Conservation (phyloP, 2,888 invertebrate species). For the Pristionchus maxplancki region DNA sequence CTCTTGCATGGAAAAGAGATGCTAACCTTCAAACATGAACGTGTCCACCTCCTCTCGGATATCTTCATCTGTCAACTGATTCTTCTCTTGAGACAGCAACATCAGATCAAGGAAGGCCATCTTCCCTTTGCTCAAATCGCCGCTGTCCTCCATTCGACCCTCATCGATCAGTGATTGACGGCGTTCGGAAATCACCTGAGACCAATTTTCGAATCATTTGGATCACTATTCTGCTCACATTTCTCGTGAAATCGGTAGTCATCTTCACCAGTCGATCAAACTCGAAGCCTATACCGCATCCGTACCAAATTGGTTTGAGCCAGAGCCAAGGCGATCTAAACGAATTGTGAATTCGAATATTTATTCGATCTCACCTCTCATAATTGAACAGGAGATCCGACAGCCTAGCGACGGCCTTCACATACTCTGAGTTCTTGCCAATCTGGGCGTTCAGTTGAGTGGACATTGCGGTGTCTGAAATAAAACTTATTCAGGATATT, state of each 20-base stretch:
- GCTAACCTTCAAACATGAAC: conserved; percentile 79
- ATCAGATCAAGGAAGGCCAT: conserved; percentile 79
- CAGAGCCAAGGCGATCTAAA: conserved; percentile 82
- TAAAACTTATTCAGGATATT: no score
- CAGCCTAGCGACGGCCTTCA: background rate
- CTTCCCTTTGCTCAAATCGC: conserved; percentile 48
- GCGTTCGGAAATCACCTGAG: conserved; percentile 57
- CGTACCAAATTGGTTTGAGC: conserved; percentile 81
- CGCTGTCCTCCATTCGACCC: conserved; percentile 45
- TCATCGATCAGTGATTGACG: conserved; percentile 16
- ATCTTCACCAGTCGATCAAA: conserved; percentile 45
- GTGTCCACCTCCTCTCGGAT: conserved; percentile 81
- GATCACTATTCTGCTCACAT: background rate
- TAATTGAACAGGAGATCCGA: conserved; percentile 18
- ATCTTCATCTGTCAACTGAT: conserved; percentile 77
- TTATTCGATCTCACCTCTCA: conserved; percentile 1
- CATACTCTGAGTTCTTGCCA: conserved; percentile 8
- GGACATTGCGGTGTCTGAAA: conserved; percentile 1
- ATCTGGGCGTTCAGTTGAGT: conserved; percentile 8
- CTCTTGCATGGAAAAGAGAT: no score
- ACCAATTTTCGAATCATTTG: background rate
- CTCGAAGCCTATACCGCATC: conserved; percentile 31
- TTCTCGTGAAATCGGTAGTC: conserved; percentile 55
- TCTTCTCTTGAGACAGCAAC: conserved; percentile 76
- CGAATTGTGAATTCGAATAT: no score